These are phyloP conservation scores for Leptogaster cylindrica DNA, from an alignment of 2,888 invertebrate species.

Conservation along the genomic window DNA sequence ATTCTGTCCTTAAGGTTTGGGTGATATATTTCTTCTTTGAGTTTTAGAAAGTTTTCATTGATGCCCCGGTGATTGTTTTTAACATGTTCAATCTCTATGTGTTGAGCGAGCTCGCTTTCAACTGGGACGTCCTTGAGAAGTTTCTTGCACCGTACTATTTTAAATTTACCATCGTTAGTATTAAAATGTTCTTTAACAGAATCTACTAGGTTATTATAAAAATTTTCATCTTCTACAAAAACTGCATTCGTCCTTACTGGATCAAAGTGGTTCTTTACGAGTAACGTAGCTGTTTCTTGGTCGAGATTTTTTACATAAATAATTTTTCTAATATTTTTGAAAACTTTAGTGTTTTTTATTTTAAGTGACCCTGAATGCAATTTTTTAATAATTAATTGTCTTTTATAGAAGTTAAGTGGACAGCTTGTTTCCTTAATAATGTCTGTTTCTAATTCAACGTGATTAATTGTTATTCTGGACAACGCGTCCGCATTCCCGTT, in stretches of 20 bases:
- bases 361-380: neutral
- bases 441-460: neutral
- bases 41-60: constrained; percentile 1
- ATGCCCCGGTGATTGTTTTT: constrained; percentile 12
- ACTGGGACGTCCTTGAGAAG: neutral
- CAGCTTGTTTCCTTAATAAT: too few relatives aligned
- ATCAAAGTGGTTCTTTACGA: neutral
- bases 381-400: neutral
- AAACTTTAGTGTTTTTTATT: neutral
- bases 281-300: neutral
- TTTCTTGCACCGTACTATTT: neutral
- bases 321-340: neutral
- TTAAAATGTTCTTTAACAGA: neutral
- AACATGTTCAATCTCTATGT: neutral
- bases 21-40: constrained; percentile 4
- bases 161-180: neutral
- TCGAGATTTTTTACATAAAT: neutral
- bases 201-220: neutral
- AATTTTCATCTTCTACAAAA: neutral
- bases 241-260: neutral
- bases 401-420: neutral
- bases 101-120: neutral
- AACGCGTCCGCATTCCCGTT: neutral
- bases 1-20: constrained; percentile 13
- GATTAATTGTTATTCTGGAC: neutral